Conservation (phyloP, 2,797 vertebrate genomes). For the Paramormyrops hopkinsi region DNA sequence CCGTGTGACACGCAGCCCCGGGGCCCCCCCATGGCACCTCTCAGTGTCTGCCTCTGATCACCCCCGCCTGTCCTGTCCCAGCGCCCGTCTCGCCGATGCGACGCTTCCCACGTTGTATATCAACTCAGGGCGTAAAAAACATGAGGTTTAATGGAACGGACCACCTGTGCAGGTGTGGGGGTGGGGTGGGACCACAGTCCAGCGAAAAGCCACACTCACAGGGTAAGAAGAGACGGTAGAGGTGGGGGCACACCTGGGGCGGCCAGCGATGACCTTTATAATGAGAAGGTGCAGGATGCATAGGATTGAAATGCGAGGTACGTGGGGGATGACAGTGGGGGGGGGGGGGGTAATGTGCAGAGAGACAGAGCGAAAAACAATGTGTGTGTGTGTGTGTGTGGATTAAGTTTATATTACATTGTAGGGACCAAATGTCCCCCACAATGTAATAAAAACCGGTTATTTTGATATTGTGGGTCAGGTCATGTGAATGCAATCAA, state of each 20-base stretch:
- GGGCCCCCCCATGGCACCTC: neutral
- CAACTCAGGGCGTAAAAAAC: neutral
- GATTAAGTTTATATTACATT: neutral
- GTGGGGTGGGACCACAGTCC: neutral
- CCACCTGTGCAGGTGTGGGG: neutral
- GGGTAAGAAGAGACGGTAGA: neutral
- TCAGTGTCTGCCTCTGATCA: neutral
- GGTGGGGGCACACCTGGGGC: neutral
- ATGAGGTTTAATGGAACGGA: neutral
- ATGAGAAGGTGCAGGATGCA: conserved; percentile 24
- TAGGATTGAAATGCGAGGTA: neutral
- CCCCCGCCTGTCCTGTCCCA: neutral
- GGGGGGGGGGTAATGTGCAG: too few species aligned
- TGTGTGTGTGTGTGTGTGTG: neutral
- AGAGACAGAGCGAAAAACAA: neutral
- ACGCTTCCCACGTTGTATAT: neutral
- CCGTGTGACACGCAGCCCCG: neutral
- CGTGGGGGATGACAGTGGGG: neutral
- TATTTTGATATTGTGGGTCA: neutral
- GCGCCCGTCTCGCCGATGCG: neutral
- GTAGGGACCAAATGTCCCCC: neutral
- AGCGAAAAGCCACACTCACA: neutral
- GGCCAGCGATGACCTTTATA: conserved; percentile 21
- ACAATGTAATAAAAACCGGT: neutral
- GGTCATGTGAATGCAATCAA: neutral